Evolutionary conservation across 1,140 invertebrate species (phyloP).

Genomic region (Cecropterus lyciades): DNA sequence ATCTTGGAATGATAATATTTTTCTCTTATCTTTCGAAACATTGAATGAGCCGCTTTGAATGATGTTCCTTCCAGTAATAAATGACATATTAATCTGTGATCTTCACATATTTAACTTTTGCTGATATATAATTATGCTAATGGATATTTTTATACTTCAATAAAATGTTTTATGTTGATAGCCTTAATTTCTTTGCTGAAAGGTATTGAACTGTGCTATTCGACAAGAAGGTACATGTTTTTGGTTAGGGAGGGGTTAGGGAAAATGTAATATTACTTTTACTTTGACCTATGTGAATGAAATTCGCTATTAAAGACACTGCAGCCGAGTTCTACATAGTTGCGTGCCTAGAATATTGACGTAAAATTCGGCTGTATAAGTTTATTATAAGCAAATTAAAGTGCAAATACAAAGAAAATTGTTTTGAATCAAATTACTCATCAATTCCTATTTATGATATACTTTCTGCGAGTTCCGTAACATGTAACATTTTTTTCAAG

Average conservation of each 20-base stretch:
- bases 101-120: not conserved
- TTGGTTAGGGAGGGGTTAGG: too few species aligned
- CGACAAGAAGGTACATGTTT: too few species aligned
- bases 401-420: not conserved
- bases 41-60: slow-evolving; percentile 3
- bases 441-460: too few species aligned
- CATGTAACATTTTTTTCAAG: too few species aligned
- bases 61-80: not conserved
- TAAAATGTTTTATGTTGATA: not conserved
- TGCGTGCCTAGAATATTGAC: not conserved
- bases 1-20: not conserved
- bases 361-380: not conserved
- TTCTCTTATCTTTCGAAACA: slow-evolving; percentile 1
- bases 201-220: too few species aligned
- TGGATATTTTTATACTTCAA: not conserved
- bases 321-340: not conserved
- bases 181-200: too few species aligned
- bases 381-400: not conserved
- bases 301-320: too few species aligned
- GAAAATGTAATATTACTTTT: too few species aligned
- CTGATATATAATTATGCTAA: not conserved
- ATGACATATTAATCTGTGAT: slow-evolving; percentile 3
- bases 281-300: too few species aligned
- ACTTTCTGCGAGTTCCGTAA: too few species aligned
- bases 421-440: too few species aligned